phyloP scores from a whole-genome alignment of 2,113 vertebrate genomes.

The Salminus brasiliensis region DNA sequence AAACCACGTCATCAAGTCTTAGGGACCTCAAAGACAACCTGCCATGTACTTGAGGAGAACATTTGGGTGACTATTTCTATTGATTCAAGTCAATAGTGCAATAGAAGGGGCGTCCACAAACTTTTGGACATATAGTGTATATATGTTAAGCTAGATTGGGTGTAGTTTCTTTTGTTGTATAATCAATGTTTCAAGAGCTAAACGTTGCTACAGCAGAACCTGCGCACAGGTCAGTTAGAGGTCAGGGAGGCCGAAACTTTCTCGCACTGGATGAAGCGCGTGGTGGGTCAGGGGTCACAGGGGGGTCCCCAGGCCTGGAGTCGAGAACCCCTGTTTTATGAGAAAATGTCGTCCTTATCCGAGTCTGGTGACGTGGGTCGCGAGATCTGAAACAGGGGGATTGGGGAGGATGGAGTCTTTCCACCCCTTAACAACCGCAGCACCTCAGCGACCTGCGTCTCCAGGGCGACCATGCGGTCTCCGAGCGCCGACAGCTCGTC shows the following conservation, averaged over 20 bases:
- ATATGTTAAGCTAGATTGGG: too few species aligned
- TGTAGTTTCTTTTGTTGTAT: too few species aligned
- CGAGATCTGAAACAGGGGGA: constrained; percentile 90
- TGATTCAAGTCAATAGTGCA: too few species aligned
- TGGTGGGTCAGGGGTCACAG: background rate
- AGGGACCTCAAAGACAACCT: too few species aligned
- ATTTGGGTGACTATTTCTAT: too few species aligned
- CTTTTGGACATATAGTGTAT: too few species aligned
- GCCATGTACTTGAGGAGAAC: too few species aligned
- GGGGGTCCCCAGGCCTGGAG: background rate
- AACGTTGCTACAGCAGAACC: too few species aligned
- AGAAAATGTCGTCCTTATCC: constrained; percentile 92
- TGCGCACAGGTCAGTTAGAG: background rate
- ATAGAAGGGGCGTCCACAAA: too few species aligned
- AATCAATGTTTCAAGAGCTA: too few species aligned
- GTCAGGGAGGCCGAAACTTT: background rate
- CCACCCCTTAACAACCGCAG: constrained; percentile 87
- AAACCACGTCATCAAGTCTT: too few species aligned
- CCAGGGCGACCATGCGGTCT: constrained; percentile 85
- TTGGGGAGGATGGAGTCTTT: constrained; percentile 79
- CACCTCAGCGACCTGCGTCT: constrained; percentile 91
- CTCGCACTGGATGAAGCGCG: too few species aligned
- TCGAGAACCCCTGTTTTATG: constrained; percentile 52
- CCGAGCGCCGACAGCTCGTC: constrained; percentile 92
- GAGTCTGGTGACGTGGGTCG: constrained; percentile 89